A percentile compares a stretch with the other conserved stretches of the same genome.
These are phyloP conservation scores for Propithecus coquereli DNA, from an alignment of 2,113 vertebrate genomes.

Conservation along the genomic window DNA sequence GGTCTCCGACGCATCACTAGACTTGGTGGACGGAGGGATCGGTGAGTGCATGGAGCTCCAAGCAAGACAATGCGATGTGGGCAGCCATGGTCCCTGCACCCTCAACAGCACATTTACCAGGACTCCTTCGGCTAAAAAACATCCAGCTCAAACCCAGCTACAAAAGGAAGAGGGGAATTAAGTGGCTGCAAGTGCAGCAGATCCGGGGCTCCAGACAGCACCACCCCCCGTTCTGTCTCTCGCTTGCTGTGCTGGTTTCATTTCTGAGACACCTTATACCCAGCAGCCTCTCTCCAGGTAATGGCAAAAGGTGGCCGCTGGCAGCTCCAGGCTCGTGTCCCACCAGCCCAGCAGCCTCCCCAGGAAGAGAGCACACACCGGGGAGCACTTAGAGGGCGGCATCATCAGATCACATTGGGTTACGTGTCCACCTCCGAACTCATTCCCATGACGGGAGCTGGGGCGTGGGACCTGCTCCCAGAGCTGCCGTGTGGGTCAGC, in stretches of 20 bases:
- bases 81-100: fast-evolving
- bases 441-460: background rate
- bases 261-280: background rate
- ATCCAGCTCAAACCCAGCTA: background rate
- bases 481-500: background rate
- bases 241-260: fast-evolving
- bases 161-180: background rate
- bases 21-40: background rate
- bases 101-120: no score
- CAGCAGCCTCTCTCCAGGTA: background rate
- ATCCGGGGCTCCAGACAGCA: background rate
- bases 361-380: background rate
- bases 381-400: fast-evolving
- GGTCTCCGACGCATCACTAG: fast-evolving
- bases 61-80: fast-evolving
- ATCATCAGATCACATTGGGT: fast-evolving
- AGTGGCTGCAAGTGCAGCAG: fast-evolving
- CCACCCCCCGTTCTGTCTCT: background rate
- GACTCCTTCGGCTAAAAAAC: background rate
- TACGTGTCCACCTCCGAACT: background rate
- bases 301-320: fast-evolving
- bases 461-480: fast-evolving
- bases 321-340: no score
- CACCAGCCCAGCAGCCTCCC: background rate
- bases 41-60: fast-evolving